phyloP scores from a whole-genome alignment of 1,140 invertebrate genomes.

The Acromyrmex heyeri region DNA sequence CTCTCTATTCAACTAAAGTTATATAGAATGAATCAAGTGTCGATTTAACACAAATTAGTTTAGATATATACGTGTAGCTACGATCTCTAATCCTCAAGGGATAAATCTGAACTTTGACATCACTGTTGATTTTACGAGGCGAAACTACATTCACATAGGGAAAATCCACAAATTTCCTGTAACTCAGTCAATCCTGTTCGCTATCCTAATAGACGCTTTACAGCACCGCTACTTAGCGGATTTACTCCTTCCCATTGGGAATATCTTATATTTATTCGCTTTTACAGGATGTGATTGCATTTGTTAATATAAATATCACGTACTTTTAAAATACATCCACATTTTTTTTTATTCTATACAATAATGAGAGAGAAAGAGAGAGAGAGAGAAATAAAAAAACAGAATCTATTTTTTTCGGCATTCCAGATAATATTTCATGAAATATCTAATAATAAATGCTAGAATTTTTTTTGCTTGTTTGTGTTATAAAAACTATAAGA shows the following conservation, averaged over 20 bases:
- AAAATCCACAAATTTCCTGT: constrained; percentile 23
- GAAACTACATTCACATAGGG: constrained; percentile 6
- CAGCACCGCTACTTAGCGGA: neutral
- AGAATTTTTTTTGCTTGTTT: too few species aligned
- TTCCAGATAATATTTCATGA: too few species aligned
- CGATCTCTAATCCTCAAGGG: neutral
- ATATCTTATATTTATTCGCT: neutral
- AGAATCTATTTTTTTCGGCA: neutral
- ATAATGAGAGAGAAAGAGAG: neutral
- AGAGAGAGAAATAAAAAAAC: neutral
- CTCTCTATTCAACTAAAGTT: constrained; percentile 17
- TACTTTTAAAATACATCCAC: neutral
- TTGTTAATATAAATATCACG: neutral
- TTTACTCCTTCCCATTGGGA: neutral
- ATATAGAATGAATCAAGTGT: neutral
- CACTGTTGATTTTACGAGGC: constrained; percentile 42
- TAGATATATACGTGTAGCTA: neutral
- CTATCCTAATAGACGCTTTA: neutral
- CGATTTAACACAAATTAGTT: constrained; percentile 53
- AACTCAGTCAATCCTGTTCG: constrained; percentile 10
- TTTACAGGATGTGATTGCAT: neutral
- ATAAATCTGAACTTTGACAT: constrained; percentile 52
- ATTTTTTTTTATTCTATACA: neutral
- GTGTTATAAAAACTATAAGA: neutral
- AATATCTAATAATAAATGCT: too few species aligned